Percentiles rank a stretch among this genome's conserved stretches.
These are phyloP conservation scores for Arenaria interpres DNA, from an alignment of 2,113 vertebrate species.

Conservation along the genomic window DNA sequence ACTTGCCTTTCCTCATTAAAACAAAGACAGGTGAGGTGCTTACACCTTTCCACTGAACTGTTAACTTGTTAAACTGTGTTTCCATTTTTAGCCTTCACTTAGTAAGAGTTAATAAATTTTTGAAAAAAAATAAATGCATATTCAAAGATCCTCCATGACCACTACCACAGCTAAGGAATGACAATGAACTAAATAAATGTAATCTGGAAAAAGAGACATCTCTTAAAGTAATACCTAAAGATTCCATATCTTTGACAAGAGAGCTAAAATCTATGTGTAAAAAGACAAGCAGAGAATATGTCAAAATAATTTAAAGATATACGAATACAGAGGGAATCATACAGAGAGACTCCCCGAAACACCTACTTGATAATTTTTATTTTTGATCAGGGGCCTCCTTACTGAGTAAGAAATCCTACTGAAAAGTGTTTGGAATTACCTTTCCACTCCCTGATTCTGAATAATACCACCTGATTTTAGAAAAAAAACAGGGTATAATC, in stretches of 20 bases:
- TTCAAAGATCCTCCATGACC: background rate
- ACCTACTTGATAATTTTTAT: background rate
- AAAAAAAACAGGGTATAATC: background rate
- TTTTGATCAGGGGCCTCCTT: background rate
- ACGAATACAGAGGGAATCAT: background rate
- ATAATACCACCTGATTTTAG: background rate
- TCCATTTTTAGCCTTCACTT: background rate
- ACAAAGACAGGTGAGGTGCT: background rate
- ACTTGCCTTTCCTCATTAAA: background rate
- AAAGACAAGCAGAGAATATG: background rate
- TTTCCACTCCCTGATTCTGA: background rate
- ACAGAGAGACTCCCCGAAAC: background rate
- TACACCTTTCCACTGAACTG: background rate
- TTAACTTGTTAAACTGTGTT: background rate
- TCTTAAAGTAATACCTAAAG: background rate
- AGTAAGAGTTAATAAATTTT: background rate
- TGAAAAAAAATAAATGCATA: background rate
- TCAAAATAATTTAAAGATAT: background rate
- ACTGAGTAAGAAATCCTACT: background rate
- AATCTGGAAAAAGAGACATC: background rate
- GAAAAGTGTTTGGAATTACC: background rate
- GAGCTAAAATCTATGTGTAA: background rate
- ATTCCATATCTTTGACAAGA: background rate
- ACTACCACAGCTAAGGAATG: background rate
- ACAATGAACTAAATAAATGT: background rate